Evolutionary conservation across 1,140 invertebrate species (phyloP), one percentile per base, ranked within the genome.

Genomic region (Pachypeltis micranthus): DNA sequence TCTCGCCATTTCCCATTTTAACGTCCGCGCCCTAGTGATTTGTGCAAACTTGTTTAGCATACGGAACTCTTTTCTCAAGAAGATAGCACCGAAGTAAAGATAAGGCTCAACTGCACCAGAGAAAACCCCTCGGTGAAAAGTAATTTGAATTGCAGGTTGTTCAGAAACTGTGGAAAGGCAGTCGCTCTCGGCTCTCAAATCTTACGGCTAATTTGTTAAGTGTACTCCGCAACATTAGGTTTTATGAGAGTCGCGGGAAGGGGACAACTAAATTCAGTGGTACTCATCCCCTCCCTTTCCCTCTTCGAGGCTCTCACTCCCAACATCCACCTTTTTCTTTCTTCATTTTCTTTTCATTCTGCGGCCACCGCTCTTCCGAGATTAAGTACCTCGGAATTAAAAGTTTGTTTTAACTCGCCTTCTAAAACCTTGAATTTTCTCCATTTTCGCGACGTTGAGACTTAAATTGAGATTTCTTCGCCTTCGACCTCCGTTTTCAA

Each of bases 371-470:
- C 31, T 10, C 31, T 51, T 51, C 23, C 3, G 10, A 51, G 21
- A 51, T 51, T 51, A 51, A 51, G 21, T 51, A 51, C 47, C 7
- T 21, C 10, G 23, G 47, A 51, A 51, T 51, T 51, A 51, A 51
- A 51, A 51, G 47, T 51, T 51, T 51, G 47, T 51, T 16, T 51
- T 51, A 51, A 39, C 47, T 21, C 47, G 4, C 21, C 21, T 51
- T 51, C 23, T 21, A 51, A 51, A 10, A 21, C 7, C 31, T 39
- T 16, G 16, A 39, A 39, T 16, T 21, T n/a, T 51, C 21, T 16
- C 47, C 47, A n/a, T 51, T 21, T 10, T 21, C 47, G 12, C 47
- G 21, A 51, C 19, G 12, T 51, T 51, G 10, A 10, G 12, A 4
- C 12, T 51, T 51, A 51, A 51, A 51, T 51, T 21, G 12, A 21